phyloP scores from a whole-genome alignment of 53 echinoderm and acorn worm genomes.

The Paracentrotus lividus region DNA sequence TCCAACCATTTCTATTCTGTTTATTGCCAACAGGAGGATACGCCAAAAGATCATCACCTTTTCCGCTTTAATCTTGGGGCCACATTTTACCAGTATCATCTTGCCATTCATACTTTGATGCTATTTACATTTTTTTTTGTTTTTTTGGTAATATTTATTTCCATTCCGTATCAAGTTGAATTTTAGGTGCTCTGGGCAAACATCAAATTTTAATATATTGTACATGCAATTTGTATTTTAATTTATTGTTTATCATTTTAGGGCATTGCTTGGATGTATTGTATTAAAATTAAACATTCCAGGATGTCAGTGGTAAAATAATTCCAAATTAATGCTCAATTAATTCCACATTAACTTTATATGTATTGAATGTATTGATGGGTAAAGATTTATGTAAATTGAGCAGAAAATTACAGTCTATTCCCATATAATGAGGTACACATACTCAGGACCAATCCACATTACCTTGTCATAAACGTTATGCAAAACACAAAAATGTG shows the following conservation, averaged over 20 bases:
- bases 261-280: background rate
- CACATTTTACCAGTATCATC: slow-evolving; percentile 31
- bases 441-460: too few relatives aligned
- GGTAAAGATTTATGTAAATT: too few relatives aligned
- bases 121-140: background rate
- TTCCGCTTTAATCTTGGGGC: background rate
- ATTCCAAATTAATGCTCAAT: background rate
- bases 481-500: too few relatives aligned
- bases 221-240: background rate
- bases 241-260: background rate
- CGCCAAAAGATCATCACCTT: background rate
- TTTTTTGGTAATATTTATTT: background rate
- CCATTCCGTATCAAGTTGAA: background rate
- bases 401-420: too few relatives aligned
- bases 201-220: background rate
- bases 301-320: background rate
- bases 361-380: too few relatives aligned
- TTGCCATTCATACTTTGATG: slow-evolving; percentile 23
- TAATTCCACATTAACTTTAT: too few relatives aligned
- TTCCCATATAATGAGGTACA: too few relatives aligned
- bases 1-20: background rate
- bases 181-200: slow-evolving; percentile 13
- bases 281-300: background rate
- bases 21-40: background rate
- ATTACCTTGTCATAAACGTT: too few relatives aligned